These are phyloP conservation scores for Albula goreensis DNA, from an alignment of 2,113 vertebrate species.

Conservation along the genomic window DNA sequence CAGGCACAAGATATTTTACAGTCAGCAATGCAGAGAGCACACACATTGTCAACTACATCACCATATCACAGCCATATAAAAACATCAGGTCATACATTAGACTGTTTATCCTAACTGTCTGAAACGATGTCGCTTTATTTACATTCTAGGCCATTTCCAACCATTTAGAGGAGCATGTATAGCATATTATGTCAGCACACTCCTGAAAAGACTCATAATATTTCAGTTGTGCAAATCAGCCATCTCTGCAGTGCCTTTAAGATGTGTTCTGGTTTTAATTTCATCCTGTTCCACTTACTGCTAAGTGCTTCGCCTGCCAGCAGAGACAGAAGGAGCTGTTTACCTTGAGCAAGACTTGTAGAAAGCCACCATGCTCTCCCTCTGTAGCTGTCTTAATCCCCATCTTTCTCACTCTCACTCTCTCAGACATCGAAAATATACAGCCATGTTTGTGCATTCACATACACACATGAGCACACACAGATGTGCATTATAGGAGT, in stretches of 20 bases:
- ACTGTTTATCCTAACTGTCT: constrained; percentile 12
- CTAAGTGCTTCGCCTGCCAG: not conserved
- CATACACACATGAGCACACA: not conserved
- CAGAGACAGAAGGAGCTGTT: not conserved
- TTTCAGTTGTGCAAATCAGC: not conserved
- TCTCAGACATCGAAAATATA: too few relatives aligned
- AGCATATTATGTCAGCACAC: not conserved
- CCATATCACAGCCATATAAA: not conserved
- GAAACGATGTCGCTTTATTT: not conserved
- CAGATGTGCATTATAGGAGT: not conserved
- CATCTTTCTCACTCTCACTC: not conserved
- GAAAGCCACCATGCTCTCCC: not conserved
- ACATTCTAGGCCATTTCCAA: not conserved
- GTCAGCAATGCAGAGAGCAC: constrained; percentile 6
- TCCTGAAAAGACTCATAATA: not conserved
- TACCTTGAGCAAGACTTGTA: not conserved
- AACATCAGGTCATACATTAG: constrained; percentile 12
- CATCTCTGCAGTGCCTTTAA: not conserved
- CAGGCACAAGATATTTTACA: not conserved
- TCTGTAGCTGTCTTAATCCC: not conserved
- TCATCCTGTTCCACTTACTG: not conserved
- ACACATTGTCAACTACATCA: constrained; percentile 5
- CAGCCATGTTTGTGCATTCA: too few relatives aligned
- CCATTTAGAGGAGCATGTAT: not conserved
- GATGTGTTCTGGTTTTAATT: constrained; percentile 1